Base-by-base conservation (phyloP, 1,140 invertebrate genomes). In the Papilio dardanus region DNA sequence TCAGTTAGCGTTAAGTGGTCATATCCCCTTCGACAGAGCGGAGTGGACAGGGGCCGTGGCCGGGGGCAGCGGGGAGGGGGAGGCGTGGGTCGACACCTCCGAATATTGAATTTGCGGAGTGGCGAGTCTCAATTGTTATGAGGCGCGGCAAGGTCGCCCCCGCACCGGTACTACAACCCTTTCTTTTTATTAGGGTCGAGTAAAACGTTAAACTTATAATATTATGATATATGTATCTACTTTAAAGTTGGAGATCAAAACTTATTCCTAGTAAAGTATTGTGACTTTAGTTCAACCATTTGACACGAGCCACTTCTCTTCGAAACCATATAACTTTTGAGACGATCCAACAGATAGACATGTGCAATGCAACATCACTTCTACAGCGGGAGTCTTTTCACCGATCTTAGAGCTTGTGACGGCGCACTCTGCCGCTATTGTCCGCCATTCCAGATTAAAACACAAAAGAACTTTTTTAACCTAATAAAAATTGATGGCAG, bases 61-160 rank as follows among this genome's bases (percentile, higher is more conserved):
- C 69, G 19, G 42, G 40, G 5, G 71, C 68, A 28, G 79, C 68
- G 65, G 67, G 76, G 40, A 58, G 58, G 58, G 68, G 78, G 37
- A 28, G 74, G 71, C 71, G 81, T 16, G 76, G 71, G 80, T 79
- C 79, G 86, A 88, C 87, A 90, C 86, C 88, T 89, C 86, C 83
- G 86, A 84, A 91, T 92, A 92, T 92, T 92, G 90, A 92, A 92
- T 92, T 88, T 91, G 89, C 86, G 85, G 86, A 81, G 82, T 69
- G 77, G 84, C 85, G 85, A 84, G 75, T 87, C 90, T 87, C 88
- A 89, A 90, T 92, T 92, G 89, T 92, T 91, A 91, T 92, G 88
- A 86, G 86, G 71, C 85, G 83, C 83, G 88, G 90, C 90, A 92
- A 92, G 89, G 90, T 90, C 78, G 76, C 81, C 74, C 79, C 77